These are phyloP conservation scores for Hippolais icterina DNA, from an alignment of 2,113 vertebrate species.

Conservation along the genomic window DNA sequence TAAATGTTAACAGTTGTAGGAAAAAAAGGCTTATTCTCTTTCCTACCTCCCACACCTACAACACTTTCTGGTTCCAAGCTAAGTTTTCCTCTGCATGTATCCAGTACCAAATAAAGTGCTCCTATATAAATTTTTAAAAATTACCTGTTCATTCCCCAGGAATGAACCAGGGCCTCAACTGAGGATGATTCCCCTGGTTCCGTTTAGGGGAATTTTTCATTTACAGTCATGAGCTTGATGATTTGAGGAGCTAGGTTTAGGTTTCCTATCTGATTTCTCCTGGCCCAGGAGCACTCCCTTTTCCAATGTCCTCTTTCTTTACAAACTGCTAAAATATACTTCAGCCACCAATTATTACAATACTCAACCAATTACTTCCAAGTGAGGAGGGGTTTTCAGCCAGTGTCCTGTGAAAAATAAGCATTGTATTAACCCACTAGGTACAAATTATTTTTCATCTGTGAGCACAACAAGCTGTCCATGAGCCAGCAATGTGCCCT, in stretches of 20 bases:
- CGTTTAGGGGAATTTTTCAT: background rate
- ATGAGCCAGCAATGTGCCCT: background rate
- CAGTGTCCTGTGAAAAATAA: background rate
- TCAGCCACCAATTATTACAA: background rate
- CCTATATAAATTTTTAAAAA: rapidly evolving
- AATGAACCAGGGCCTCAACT: background rate
- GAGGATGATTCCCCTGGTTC: background rate
- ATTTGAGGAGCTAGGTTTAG: background rate
- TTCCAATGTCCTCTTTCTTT: background rate
- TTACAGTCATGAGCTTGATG: background rate
- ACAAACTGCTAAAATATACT: background rate
- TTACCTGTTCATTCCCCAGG: background rate
- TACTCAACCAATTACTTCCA: background rate
- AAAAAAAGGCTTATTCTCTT: background rate
- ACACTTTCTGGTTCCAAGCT: background rate
- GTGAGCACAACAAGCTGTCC: background rate
- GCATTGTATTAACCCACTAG: background rate
- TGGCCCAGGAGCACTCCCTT: background rate
- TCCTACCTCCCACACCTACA: background rate
- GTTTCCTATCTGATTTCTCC: background rate
- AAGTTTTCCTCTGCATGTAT: background rate
- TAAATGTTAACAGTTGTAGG: background rate
- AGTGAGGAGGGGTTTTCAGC: background rate
- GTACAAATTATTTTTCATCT: background rate
- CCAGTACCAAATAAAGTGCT: background rate